These are phyloP conservation scores for Drosophila biarmipes DNA, from an alignment of 1,140 invertebrate species.

Conservation along the genomic window DNA sequence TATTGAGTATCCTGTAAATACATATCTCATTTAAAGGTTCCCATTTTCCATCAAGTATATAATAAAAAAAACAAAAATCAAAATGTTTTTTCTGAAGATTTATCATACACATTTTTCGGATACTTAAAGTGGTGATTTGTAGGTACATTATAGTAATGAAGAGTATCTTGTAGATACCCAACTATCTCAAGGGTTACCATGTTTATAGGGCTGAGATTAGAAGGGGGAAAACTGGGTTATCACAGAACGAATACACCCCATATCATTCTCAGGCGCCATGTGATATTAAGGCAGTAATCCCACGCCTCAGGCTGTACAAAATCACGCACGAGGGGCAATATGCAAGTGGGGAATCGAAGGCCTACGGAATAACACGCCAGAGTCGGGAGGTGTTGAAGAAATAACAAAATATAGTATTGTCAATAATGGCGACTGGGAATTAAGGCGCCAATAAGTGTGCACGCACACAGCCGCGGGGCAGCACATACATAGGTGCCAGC, in stretches of 20 bases:
- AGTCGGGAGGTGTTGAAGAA: neutral
- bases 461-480: slow-evolving; percentile 25
- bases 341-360: neutral
- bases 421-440: slow-evolving; percentile 30
- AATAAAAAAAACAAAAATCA: no score
- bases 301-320: slow-evolving; percentile 2
- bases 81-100: no score
- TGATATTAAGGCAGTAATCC: slow-evolving; percentile 16
- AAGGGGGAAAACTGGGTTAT: no score
- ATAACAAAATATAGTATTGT: slow-evolving; percentile 50
- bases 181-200: neutral
- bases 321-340: slow-evolving; percentile 8
- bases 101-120: no score
- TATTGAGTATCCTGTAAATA: neutral
- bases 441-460: slow-evolving; percentile 38
- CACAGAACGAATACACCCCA: neutral
- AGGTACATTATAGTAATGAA: no score
- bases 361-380: slow-evolving; percentile 16
- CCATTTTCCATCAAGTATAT: no score
- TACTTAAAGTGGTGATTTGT: no score
- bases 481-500: slow-evolving; percentile 25
- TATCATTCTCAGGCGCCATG: slow-evolving; percentile 3
- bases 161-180: neutral
- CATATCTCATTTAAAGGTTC: neutral
- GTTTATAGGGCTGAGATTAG: neutral